These are phyloP conservation scores for Spodoptera picta DNA, from an alignment of 2,888 invertebrate genomes.

Conservation along the genomic window DNA sequence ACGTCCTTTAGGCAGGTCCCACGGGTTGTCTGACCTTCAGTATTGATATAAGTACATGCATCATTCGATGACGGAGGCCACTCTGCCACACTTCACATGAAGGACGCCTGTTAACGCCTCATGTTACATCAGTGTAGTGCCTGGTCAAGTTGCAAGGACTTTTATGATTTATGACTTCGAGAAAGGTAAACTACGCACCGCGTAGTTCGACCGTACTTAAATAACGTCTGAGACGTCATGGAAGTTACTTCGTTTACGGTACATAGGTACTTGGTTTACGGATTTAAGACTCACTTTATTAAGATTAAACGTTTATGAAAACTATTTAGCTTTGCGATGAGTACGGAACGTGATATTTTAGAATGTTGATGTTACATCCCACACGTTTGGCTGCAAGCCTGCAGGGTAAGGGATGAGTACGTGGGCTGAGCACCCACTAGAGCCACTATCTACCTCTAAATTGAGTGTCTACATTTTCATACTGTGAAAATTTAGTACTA, in stretches of 20 bases:
- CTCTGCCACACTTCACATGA: slow-evolving; percentile 28
- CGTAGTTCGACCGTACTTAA: not conserved
- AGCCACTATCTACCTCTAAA: slow-evolving; percentile 20
- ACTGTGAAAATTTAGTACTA: slow-evolving; percentile 14
- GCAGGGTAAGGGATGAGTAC: slow-evolving; percentile 21
- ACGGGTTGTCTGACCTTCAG: slow-evolving; percentile 56
- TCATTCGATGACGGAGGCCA: slow-evolving; percentile 43
- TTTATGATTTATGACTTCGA: slow-evolving; percentile 11
- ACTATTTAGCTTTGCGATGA: slow-evolving; percentile 1
- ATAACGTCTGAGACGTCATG: not conserved
- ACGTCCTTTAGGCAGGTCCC: slow-evolving; percentile 63
- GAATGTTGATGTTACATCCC: slow-evolving; percentile 29
- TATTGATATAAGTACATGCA: slow-evolving; percentile 40
- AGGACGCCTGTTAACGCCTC: slow-evolving; percentile 38
- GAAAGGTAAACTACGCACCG: not conserved
- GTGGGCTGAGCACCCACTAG: slow-evolving; percentile 28
- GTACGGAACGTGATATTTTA: slow-evolving; percentile 23
- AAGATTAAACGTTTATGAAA: slow-evolving; percentile 2
- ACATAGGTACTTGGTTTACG: not conserved
- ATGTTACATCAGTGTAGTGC: slow-evolving; percentile 4
- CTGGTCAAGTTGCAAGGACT: slow-evolving; percentile 36
- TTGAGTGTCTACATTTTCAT: slow-evolving; percentile 25
- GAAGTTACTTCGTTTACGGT: no score
- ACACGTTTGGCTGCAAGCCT: slow-evolving; percentile 32
- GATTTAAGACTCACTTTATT: not conserved